Base-by-base conservation (phyloP, 2,888 invertebrate genomes). In the Disparrhopalites patrizii region DNA sequence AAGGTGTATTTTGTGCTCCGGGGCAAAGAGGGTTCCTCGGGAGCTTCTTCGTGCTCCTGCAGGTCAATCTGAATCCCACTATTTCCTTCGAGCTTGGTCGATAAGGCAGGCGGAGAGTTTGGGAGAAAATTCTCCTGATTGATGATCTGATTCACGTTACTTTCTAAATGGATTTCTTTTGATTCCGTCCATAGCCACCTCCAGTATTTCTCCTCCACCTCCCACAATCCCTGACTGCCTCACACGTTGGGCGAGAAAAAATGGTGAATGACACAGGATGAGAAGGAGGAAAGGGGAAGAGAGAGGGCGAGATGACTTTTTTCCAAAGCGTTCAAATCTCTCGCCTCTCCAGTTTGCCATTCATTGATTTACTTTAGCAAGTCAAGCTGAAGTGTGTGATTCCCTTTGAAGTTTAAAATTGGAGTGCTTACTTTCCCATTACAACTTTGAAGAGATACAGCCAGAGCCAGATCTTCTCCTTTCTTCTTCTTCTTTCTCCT, bases 341-440 rank as follows among this genome's bases (percentile, higher is more conserved):
- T 61, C 60, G 60, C 58, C 58, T 58, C 18, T 20, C 18, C 58
- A 58, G 58, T 58, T 58, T 58, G 58, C 60, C 60, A 61, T 61
- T 61, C 60, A 61, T 61, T 61, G 60, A 61, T 61, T 61, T 61
- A 61, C 60, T 61, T 61, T 61, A 51, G 50, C 60, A 61, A 61
- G 60, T 61, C 60, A 61, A 47, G 28, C 51, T 55, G 50, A 61
- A 61, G 60, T 61, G 60, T 61, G 50, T 61, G 60, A 61, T 61
- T 61, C 60, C 50, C 60, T 61, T 61, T 61, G 60, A 61, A 61
- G 50, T 61, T 61, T 61, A 43, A 61, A 61, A 50, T 61, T 61
- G 60, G 60, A 61, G 60, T 61, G 60, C 60, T 61, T 61, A 61
- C 60, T 61, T 61, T 61, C 50, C 60, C 50, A 61, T 61, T 61